These are phyloP conservation scores for Smutsia gigantea DNA, from an alignment of 2,797 vertebrate genomes.

Conservation along the genomic window DNA sequence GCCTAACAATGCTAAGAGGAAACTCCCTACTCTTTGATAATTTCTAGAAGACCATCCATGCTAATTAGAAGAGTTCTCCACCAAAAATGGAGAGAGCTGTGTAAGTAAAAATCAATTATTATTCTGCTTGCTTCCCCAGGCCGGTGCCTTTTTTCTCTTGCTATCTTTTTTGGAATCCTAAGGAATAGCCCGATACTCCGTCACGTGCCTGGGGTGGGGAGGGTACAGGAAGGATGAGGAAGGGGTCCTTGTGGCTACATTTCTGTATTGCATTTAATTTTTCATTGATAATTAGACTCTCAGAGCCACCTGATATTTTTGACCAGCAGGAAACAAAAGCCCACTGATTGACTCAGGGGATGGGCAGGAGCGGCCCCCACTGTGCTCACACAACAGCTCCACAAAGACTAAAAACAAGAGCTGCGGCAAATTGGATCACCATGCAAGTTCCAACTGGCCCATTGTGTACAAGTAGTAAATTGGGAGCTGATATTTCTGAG, in stretches of 20 bases:
- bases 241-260: conserved; percentile 83
- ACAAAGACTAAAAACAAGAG: conserved; percentile 95
- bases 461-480: conserved; percentile 93
- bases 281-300: conserved; percentile 96
- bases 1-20: conserved; percentile 92
- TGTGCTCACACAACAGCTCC: conserved; percentile 88
- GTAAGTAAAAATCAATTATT: conserved; percentile 89
- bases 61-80: conserved; percentile 89
- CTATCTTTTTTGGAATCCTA: conserved; percentile 91
- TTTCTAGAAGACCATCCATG: conserved; percentile 87
- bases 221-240: conserved; percentile 83
- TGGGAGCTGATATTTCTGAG: conserved; percentile 91
- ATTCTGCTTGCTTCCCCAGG: conserved; percentile 82
- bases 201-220: conserved; percentile 82
- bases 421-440: conserved; percentile 93
- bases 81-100: conserved; percentile 77
- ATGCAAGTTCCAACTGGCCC: conserved; percentile 96
- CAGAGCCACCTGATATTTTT: conserved; percentile 92
- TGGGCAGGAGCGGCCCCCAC: conserved; percentile 87
- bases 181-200: conserved; percentile 90
- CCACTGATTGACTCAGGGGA: conserved; percentile 92
- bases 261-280: conserved; percentile 89
- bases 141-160: conserved; percentile 86
- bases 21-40: conserved; percentile 89
- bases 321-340: conserved; percentile 95